These are phyloP conservation scores for Himalopsyche kuldschensis DNA, from an alignment of 2,888 invertebrate genomes.

Conservation along the genomic window DNA sequence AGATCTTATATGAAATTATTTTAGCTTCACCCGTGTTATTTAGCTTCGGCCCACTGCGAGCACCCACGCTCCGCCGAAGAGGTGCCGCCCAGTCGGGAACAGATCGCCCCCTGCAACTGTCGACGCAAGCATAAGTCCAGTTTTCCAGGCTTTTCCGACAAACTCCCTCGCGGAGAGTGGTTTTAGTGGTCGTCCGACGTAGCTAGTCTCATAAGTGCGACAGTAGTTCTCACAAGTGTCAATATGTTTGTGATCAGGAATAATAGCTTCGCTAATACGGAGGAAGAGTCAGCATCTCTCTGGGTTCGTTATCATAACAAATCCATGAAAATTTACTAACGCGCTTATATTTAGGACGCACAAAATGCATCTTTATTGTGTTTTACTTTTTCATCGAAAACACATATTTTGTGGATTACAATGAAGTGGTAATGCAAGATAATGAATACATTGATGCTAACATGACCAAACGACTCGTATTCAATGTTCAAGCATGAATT, in stretches of 20 bases:
- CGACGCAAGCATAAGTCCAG: background rate
- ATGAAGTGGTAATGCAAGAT: background rate
- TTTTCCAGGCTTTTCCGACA: background rate
- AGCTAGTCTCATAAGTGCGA: background rate
- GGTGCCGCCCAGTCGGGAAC: constrained; percentile 12
- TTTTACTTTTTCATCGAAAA: background rate
- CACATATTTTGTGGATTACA: background rate
- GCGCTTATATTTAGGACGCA: background rate
- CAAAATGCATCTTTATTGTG: background rate
- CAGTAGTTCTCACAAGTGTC: background rate
- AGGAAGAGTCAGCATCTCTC: constrained; percentile 62
- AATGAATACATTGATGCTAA: background rate
- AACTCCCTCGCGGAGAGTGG: background rate
- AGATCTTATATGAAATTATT: constrained; percentile 21
- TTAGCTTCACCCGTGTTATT: constrained; percentile 5
- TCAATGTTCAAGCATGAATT: background rate
- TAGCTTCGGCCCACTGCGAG: constrained; percentile 3
- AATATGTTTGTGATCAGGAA: constrained; percentile 36
- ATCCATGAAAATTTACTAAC: background rate
- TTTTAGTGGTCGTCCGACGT: background rate
- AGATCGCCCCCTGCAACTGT: constrained; percentile 6
- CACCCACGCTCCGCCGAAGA: background rate
- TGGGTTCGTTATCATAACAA: constrained; percentile 57
- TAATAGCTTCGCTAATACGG: constrained; percentile 41
- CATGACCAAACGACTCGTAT: background rate